Base-by-base conservation (phyloP, 2,797 vertebrate genomes). In the Alfaro cultratus region DNA sequence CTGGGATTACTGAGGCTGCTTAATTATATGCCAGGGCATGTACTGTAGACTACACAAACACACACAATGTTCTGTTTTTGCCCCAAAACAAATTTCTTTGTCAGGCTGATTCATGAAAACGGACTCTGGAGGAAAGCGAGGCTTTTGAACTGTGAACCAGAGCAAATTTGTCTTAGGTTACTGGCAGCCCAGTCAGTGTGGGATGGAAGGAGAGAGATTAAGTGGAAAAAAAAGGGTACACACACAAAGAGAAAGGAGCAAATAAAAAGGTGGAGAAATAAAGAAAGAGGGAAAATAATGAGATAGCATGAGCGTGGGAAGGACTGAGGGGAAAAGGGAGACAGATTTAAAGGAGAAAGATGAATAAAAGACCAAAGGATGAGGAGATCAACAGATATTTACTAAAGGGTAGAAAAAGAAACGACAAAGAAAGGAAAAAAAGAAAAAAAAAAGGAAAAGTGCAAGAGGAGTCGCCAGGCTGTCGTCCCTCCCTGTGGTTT, bases 131-230 rank as follows among this genome's bases (percentile, higher is more conserved):
- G 82, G 86, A 88, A 87, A 80, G 78, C 51, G 49, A 77, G 70
- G 53, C 83, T 92, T 93, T 85, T 80, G 36, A 92, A 83, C 12
- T 43, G 80, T 51, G 82, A 88, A 92, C 84, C 93, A 90, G 67
- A 87, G 91, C 89, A 81, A 93, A 95, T 94, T 77, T 89, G 89
- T 93, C 90, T 94, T 92, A 84, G 83, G 88, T 78, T 78, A 55
- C 79, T 87, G 86, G 90, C 83, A 88, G 88, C 84, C 76, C 77
- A 81, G 77, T 64, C 55, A 85, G 81, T 80, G 74, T 74, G 84
- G 85, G 89, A 87, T 80, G 81, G 92, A 91, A 85, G 86, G 82
- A 84, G 71, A 60, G 60, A 80, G 84, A 89, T 83, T 83, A 83
- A 80, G 68, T 71, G 26, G 68, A 45, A 80, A 73, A 75, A 85